Conservation (phyloP, 2,797 vertebrate species). For the Cottoperca gobio region DNA sequence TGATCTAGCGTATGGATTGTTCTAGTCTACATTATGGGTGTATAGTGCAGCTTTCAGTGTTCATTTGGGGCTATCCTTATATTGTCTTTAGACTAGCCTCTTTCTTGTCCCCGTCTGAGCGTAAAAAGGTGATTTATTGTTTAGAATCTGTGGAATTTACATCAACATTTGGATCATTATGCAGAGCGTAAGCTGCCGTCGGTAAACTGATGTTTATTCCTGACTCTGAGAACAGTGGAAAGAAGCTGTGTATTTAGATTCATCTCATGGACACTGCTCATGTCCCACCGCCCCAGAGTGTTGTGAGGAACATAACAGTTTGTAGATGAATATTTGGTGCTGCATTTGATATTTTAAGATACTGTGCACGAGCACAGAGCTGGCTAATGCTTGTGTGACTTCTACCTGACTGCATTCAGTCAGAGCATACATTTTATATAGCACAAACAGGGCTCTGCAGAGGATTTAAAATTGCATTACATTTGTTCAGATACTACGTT, state of each 20-base stretch:
- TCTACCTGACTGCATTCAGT: conserved; percentile 1
- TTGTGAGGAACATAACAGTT: background rate
- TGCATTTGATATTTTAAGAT: conserved; percentile 1
- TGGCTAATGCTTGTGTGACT: background rate
- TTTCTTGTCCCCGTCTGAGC: background rate
- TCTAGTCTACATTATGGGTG: conserved; percentile 11
- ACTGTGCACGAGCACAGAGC: background rate
- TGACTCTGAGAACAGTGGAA: conserved; percentile 2
- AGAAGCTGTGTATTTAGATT: conserved; percentile 14
- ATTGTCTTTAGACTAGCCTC: conserved; percentile 16
- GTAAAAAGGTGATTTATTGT: background rate
- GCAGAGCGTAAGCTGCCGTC: background rate
- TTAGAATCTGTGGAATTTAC: background rate
- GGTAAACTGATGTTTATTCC: conserved; percentile 4
- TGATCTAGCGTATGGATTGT: conserved; percentile 60
- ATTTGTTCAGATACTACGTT: background rate
- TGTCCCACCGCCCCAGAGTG: background rate
- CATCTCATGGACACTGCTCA: conserved; percentile 8
- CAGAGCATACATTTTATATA: background rate
- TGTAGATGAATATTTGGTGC: background rate
- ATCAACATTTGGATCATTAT: background rate
- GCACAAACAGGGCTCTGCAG: background rate
- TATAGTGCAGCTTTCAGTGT: conserved; percentile 34
- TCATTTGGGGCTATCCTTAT: conserved; percentile 1
- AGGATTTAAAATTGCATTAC: background rate